Evolutionary conservation across 2,797 vertebrate species (phyloP).

Genomic region (Todus mexicanus): DNA sequence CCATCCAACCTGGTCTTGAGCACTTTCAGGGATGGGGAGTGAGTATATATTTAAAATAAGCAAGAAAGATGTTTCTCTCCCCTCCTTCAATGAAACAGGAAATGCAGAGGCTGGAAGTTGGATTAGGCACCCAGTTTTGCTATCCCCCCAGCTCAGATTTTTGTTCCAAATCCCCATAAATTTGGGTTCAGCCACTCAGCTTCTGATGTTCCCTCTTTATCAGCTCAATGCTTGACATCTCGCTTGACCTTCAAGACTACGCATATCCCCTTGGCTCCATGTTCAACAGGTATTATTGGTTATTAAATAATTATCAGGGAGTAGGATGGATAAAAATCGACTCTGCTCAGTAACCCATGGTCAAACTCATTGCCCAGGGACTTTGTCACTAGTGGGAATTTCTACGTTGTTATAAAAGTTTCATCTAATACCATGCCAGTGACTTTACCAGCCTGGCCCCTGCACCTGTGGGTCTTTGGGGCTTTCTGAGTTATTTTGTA

Average conservation of each 20-base stretch:
- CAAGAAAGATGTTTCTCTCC: not conserved
- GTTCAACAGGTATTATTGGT: not conserved
- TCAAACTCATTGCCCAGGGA: not conserved
- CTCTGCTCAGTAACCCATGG: not conserved
- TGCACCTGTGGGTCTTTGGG: not conserved
- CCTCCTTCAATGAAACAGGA: not conserved
- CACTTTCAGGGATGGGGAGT: not conserved
- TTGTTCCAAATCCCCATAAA: not conserved
- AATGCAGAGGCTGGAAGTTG: not conserved
- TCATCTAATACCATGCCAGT: not conserved
- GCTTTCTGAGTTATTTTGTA: not conserved
- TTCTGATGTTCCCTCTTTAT: not conserved
- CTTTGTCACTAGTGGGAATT: not conserved
- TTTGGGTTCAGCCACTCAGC: not conserved
- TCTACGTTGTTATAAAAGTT: not conserved
- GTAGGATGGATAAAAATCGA: not conserved
- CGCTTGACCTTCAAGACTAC: not conserved
- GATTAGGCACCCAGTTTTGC: not conserved
- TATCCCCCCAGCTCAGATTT: not conserved
- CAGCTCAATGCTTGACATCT: not conserved
- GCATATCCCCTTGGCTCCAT: not conserved
- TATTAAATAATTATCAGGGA: not conserved
- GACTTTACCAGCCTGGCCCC: not conserved
- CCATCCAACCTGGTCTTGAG: not conserved
- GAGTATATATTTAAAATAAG: not conserved